phyloP scores from a whole-genome alignment of 2,888 invertebrate genomes.

The Endotricha flammealis region DNA sequence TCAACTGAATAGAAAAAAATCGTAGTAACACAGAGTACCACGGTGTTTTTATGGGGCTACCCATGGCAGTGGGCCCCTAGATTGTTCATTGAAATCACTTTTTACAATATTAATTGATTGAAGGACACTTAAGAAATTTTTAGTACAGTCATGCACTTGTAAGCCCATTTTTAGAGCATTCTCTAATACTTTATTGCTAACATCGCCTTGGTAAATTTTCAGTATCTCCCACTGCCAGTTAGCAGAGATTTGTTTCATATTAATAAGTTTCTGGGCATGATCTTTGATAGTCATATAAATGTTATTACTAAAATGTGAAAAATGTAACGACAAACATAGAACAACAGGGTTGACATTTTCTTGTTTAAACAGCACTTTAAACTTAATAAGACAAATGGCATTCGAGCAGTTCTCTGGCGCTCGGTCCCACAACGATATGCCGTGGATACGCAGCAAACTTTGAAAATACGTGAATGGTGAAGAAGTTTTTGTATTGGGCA shows the following conservation, averaged over 20 bases:
- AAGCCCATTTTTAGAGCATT: slow-evolving; percentile 9
- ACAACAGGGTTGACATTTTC: neutral
- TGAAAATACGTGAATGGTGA: slow-evolving; percentile 55
- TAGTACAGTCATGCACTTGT: slow-evolving; percentile 7
- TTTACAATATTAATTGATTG: slow-evolving; percentile 12
- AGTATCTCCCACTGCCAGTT: slow-evolving; percentile 7
- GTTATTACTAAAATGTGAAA: neutral
- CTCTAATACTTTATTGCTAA: slow-evolving; percentile 9
- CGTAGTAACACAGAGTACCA: too few species aligned
- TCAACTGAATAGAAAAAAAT: too few species aligned
- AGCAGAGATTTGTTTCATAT: neutral
- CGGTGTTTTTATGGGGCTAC: too few species aligned
- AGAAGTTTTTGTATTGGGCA: slow-evolving; percentile 52
- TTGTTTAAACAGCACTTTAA: neutral
- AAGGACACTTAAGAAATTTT: slow-evolving; percentile 12
- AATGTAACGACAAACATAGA: slow-evolving; percentile 2
- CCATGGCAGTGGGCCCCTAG: too few species aligned
- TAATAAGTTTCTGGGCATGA: neutral
- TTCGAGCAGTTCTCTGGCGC: neutral
- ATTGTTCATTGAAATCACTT: too few species aligned
- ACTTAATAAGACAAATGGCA: neutral
- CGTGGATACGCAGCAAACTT: slow-evolving; percentile 43
- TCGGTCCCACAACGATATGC: slow-evolving; percentile 21
- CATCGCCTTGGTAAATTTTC: slow-evolving; percentile 11
- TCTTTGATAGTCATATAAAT: neutral